Conservation (phyloP, 37 sponge, comb jelly and placozoan species). For the Dysidea cf. avara region DNA sequence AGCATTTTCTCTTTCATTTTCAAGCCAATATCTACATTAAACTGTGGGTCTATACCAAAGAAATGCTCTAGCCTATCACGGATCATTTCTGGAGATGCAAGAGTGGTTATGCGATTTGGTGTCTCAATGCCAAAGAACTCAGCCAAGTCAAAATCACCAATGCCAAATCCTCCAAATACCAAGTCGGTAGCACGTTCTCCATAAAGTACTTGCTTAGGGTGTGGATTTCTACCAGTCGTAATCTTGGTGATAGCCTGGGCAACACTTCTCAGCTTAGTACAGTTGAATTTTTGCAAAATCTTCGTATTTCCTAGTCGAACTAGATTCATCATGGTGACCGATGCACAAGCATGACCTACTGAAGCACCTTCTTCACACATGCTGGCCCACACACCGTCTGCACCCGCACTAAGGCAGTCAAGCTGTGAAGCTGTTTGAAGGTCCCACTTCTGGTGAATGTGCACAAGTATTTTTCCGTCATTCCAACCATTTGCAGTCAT, state of each 20-base stretch:
- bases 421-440: too few species aligned
- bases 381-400: conserved; percentile 87
- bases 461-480: too few species aligned
- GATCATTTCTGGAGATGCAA: conserved; percentile 75
- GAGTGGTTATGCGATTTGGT: conserved; percentile 77
- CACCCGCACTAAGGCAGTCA: conserved; percentile 75
- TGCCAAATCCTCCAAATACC: conserved; percentile 75
- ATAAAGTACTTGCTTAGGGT: conserved; percentile 72
- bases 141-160: conserved; percentile 80
- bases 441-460: too few species aligned
- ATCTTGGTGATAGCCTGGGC: conserved; percentile 67
- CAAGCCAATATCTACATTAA: conserved; percentile 46
- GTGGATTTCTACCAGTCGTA: conserved; percentile 64
- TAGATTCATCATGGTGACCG: too few species aligned
- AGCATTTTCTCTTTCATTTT: conserved; percentile 77
- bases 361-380: conserved; percentile 89
- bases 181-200: conserved; percentile 70
- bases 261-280: conserved; percentile 64
- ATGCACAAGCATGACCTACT: conserved; percentile 77
- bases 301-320: conserved; percentile 78
- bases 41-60: conserved; percentile 64
- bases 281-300: conserved; percentile 67
- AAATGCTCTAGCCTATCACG: conserved; percentile 43
- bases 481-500: too few species aligned
- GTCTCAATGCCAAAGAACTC: too few species aligned